These are phyloP conservation scores for Cantharis lateralis DNA, from an alignment of 2,888 invertebrate species.

Conservation along the genomic window DNA sequence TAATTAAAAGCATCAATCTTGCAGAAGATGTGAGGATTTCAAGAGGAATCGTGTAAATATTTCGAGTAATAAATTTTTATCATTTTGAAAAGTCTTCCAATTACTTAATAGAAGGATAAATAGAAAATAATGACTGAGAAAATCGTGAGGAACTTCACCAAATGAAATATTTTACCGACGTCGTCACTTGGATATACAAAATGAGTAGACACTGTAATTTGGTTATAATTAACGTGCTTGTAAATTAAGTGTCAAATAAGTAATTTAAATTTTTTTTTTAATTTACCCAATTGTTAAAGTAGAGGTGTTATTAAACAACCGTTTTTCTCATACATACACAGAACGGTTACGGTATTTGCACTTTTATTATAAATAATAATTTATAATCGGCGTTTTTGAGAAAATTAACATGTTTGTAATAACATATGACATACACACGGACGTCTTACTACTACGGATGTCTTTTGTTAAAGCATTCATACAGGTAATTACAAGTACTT, in stretches of 20 bases:
- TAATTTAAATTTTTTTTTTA: neutral
- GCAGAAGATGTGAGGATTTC: too few relatives aligned
- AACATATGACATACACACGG: slow-evolving; percentile 28
- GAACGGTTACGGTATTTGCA: slow-evolving; percentile 24
- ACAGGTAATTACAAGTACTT: slow-evolving; percentile 30
- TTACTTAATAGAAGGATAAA: neutral
- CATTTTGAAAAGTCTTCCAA: too few relatives aligned
- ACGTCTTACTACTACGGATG: slow-evolving; percentile 29
- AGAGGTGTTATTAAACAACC: neutral
- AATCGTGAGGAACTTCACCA: neutral
- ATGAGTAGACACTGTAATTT: neutral
- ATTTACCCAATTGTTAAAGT: neutral
- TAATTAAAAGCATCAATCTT: too few relatives aligned
- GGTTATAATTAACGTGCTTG: neutral
- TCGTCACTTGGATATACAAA: neutral
- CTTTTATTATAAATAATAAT: slow-evolving; percentile 12
- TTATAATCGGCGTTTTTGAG: slow-evolving; percentile 20
- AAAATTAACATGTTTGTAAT: slow-evolving; percentile 32
- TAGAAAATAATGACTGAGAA: neutral
- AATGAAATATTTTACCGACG: neutral
- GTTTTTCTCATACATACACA: slow-evolving; percentile 4
- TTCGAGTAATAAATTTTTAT: too few relatives aligned
- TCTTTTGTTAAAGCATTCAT: slow-evolving; percentile 29
- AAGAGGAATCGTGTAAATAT: too few relatives aligned
- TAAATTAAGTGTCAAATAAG: neutral